A percentile compares a stretch with the other conserved stretches of the same genome.
phyloP scores from a whole-genome alignment of 2,113 vertebrate genomes.

The Falcunculus frontatus region DNA sequence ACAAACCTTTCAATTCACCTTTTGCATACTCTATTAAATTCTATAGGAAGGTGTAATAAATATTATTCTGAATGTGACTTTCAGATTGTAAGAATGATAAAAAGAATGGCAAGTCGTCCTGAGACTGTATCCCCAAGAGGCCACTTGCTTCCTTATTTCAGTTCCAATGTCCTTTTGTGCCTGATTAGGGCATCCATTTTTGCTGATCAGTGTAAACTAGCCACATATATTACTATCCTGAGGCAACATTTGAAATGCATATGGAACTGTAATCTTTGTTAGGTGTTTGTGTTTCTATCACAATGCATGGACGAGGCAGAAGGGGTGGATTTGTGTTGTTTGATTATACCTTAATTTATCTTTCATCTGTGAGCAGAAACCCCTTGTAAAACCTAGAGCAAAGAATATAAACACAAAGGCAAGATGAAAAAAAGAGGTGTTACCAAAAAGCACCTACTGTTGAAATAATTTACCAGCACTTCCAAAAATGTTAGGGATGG shows the following conservation, averaged over 20 bases:
- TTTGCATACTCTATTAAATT: constrained; percentile 1
- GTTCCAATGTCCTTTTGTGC: constrained; percentile 43
- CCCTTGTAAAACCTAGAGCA: not conserved
- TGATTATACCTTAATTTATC: not conserved
- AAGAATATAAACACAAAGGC: not conserved
- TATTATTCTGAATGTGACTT: constrained; percentile 52
- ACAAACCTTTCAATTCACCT: constrained; percentile 4
- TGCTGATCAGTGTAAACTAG: constrained; percentile 38
- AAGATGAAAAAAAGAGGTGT: not conserved
- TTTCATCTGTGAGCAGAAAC: not conserved
- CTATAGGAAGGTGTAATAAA: not conserved
- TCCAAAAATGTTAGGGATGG: not conserved
- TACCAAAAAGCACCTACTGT: not conserved
- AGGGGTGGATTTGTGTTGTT: not conserved
- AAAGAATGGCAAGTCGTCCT: constrained; percentile 36
- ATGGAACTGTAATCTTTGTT: not conserved
- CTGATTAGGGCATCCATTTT: not conserved
- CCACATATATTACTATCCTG: not conserved
- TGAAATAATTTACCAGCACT: not conserved
- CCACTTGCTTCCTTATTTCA: constrained; percentile 38
- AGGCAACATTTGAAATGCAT: not conserved
- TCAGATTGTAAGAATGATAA: constrained; percentile 44
- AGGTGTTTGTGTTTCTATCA: not conserved
- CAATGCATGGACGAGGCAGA: not conserved
- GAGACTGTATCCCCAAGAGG: constrained; percentile 47